These are phyloP conservation scores for Dynastes maya DNA, from an alignment of 2,888 invertebrate genomes.

Conservation along the genomic window DNA sequence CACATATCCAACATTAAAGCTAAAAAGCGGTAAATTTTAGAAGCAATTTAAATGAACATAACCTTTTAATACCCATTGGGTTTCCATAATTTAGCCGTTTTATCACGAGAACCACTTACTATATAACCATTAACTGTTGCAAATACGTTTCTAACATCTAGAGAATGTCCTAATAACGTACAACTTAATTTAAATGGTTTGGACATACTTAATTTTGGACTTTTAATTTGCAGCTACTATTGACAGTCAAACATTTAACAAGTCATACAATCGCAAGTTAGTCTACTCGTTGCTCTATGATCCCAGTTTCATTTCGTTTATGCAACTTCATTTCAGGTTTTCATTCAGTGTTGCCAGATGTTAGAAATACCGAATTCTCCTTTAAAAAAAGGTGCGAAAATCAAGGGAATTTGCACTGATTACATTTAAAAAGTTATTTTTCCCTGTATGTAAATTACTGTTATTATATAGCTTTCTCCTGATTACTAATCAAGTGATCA, in stretches of 20 bases:
- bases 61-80: slow-evolving; percentile 76
- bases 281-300: too few species aligned
- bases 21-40: slow-evolving; percentile 62
- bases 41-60: slow-evolving; percentile 44
- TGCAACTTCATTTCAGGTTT: too few species aligned
- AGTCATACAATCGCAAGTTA: not conserved
- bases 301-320: too few species aligned
- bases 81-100: slow-evolving; percentile 90
- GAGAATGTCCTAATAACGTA: slow-evolving; percentile 84
- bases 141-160: slow-evolving; percentile 88
- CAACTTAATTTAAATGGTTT: slow-evolving; percentile 84
- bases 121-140: slow-evolving; percentile 80
- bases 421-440: too few species aligned
- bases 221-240: not conserved
- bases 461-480: too few species aligned
- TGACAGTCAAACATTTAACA: not conserved
- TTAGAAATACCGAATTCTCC: too few species aligned
- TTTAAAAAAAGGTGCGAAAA: too few species aligned
- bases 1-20: slow-evolving; percentile 76
- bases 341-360: too few species aligned
- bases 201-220: slow-evolving; percentile 62
- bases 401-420: too few species aligned
- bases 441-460: too few species aligned
- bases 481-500: too few species aligned
- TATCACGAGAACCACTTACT: slow-evolving; percentile 91